phyloP scores from a whole-genome alignment of 2,113 vertebrate genomes.

The Corythaeola cristata region DNA sequence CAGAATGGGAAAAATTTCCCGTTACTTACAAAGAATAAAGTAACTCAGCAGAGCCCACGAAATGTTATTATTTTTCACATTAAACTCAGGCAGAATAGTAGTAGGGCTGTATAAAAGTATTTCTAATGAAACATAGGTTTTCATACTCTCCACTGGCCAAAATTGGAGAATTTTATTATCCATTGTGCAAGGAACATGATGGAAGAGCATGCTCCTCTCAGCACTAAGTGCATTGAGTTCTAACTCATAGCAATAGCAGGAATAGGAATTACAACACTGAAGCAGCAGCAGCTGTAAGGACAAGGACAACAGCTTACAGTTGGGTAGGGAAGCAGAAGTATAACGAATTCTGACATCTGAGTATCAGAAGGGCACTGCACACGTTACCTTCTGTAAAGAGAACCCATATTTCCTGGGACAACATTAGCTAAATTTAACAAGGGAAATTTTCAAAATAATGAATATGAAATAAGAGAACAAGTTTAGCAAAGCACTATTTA shows the following conservation, averaged over 20 bases:
- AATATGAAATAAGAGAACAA: neutral
- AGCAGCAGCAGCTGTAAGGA: neutral
- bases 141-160: neutral
- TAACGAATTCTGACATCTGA: neutral
- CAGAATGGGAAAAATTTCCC: neutral
- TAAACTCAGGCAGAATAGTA: neutral
- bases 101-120: neutral
- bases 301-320: neutral
- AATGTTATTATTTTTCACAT: slow-evolving; percentile 24
- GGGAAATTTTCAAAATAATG: neutral
- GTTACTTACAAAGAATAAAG: neutral
- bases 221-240: neutral
- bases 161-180: neutral
- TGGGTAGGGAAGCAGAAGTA: neutral
- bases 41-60: neutral
- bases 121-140: slow-evolving; percentile 24
- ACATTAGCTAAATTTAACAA: neutral
- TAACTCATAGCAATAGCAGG: neutral
- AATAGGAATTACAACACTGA: neutral
- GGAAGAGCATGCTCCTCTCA: neutral
- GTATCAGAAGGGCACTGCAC: neutral
- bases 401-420: neutral
- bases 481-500: neutral
- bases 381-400: neutral
- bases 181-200: neutral